A percentile compares a stretch with the other conserved stretches of the same genome.
Conservation (phyloP, 1,140 invertebrate species). For the Drosophila triauraria region DNA sequence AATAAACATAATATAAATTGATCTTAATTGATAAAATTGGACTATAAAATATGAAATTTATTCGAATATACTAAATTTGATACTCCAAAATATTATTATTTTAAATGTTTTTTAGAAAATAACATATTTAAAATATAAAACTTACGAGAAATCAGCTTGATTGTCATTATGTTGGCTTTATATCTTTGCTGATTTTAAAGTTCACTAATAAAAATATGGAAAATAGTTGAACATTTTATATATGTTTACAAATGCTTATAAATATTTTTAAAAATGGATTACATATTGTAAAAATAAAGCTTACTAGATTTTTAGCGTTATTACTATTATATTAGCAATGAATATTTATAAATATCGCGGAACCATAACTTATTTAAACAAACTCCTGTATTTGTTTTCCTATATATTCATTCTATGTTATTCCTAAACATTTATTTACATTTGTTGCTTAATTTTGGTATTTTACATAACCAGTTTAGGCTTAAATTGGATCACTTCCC, state of each 20-base stretch:
- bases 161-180: not conserved
- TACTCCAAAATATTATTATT: too few species aligned
- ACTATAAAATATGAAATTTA: too few species aligned
- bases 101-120: not conserved
- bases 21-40: too few species aligned
- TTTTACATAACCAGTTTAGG: constrained; percentile 10
- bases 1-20: too few species aligned
- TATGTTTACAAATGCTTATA: too few species aligned
- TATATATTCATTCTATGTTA: not conserved
- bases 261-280: too few species aligned
- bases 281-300: not conserved
- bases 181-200: too few species aligned
- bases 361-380: not conserved
- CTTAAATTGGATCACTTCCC: not conserved
- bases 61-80: too few species aligned
- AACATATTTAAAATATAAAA: not conserved
- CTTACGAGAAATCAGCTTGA: not conserved
- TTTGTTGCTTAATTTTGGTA: not conserved
- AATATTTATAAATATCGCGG: not conserved
- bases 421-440: constrained; percentile 5
- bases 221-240: too few species aligned
- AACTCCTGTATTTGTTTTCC: too few species aligned
- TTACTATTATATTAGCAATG: not conserved
- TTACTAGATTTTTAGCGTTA: not conserved
- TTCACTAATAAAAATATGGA: too few species aligned